Evolutionary conservation across 2,797 vertebrate genomes (phyloP).

Genomic region (Liasis olivaceus): DNA sequence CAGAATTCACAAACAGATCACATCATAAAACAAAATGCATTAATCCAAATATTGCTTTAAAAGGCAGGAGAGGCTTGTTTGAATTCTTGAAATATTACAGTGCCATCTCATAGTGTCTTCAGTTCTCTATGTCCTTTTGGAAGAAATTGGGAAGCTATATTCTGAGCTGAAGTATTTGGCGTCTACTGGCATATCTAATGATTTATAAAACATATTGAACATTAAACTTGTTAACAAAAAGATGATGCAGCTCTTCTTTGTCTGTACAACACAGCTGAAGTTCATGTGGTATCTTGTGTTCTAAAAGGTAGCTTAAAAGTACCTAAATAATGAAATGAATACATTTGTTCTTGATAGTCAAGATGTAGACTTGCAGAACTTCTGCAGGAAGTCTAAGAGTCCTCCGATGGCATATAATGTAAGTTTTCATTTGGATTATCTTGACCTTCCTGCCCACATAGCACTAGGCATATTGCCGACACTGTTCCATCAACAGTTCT

Average conservation of each 20-base stretch:
- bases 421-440: background rate
- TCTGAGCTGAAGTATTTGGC: background rate
- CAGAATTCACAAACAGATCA: slow-evolving; percentile 11
- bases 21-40: slow-evolving; percentile 2
- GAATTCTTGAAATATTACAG: slow-evolving; percentile 8
- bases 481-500: background rate
- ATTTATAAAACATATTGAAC: background rate
- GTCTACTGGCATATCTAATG: background rate
- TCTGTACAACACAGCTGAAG: background rate
- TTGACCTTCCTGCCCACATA: background rate
- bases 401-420: background rate
- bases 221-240: background rate
- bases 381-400: too few relatives aligned
- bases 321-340: background rate
- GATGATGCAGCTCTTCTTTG: background rate
- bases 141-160: background rate
- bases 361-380: background rate
- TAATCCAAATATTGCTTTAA: slow-evolving; percentile 8
- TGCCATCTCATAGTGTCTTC: background rate
- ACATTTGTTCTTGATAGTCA: background rate
- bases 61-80: background rate
- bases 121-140: slow-evolving; percentile 8
- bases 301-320: background rate
- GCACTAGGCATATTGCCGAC: background rate
- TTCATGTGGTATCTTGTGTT: background rate